Conservation (phyloP, 2,888 invertebrate species). For the Onchidella celtica region DNA sequence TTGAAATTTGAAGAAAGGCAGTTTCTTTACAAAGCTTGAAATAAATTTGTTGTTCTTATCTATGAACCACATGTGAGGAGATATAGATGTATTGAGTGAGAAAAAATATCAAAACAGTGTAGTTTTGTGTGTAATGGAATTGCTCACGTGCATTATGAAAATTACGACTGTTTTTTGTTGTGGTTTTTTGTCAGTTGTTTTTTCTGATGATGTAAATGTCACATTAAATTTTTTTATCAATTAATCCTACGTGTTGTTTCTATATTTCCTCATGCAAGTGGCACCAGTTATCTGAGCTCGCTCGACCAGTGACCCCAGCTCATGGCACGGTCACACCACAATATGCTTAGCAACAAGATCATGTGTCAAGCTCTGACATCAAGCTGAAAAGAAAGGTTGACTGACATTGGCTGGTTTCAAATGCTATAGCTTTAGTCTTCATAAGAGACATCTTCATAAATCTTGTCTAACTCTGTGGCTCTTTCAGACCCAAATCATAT, state of each 20-base stretch:
- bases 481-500: no score
- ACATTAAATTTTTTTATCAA: neutral
- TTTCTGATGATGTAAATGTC: neutral
- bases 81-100: no score
- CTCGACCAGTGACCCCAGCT: constrained; percentile 29
- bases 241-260: constrained; percentile 14
- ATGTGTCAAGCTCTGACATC: constrained; percentile 8
- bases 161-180: neutral
- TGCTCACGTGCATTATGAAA: neutral
- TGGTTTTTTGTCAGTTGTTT: neutral
- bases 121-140: neutral
- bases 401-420: no score
- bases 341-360: constrained; percentile 30
- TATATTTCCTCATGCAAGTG: constrained; percentile 29
- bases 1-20: no score
- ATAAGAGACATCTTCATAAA: no score
- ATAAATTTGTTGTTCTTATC: neutral
- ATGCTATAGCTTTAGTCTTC: no score
- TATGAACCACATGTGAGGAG: no score
- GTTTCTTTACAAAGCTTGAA: no score
- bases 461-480: no score
- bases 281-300: constrained; percentile 10
- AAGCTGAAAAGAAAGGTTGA: constrained; percentile 29
- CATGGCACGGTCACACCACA: constrained; percentile 22
- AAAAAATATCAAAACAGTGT: no score